phyloP scores from a whole-genome alignment of 2,888 invertebrate genomes.

The Phymatocera aterrima region DNA sequence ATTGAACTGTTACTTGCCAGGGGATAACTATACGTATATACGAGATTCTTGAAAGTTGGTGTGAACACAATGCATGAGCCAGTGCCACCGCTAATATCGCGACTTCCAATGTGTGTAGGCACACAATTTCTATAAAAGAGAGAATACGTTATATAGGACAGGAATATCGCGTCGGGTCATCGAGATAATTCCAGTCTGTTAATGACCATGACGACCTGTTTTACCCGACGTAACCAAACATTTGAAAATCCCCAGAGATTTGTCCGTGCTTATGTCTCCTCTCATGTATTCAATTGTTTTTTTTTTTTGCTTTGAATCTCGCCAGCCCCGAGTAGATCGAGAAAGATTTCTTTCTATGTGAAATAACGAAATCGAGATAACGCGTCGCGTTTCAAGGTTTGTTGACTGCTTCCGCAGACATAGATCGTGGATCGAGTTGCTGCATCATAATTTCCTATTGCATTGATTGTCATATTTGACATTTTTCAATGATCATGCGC shows the following conservation, averaged over 20 bases:
- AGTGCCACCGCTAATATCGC: slow-evolving; percentile 3
- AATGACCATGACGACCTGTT: slow-evolving; percentile 23
- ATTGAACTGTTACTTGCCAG: not conserved
- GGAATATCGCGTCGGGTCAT: slow-evolving; percentile 28
- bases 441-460: no score
- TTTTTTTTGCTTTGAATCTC: not conserved
- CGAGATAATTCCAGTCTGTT: slow-evolving; percentile 27
- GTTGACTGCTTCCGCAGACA: no score
- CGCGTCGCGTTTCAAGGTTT: not conserved
- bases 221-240: slow-evolving; percentile 5
- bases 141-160: slow-evolving; percentile 8
- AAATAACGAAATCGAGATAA: not conserved
- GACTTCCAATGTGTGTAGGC: not conserved
- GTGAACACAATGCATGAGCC: not conserved
- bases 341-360: not conserved
- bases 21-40: not conserved
- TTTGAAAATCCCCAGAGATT: slow-evolving; percentile 2
- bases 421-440: not conserved
- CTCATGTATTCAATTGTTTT: not conserved
- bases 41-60: not conserved
- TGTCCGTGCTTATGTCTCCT: not conserved
- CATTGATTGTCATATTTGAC: no score
- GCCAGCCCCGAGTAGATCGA: not conserved
- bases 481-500: no score
- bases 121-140: not conserved